Base-by-base conservation (phyloP, 2,888 invertebrate species). In the Scaptomyza cyrtandrae region DNA sequence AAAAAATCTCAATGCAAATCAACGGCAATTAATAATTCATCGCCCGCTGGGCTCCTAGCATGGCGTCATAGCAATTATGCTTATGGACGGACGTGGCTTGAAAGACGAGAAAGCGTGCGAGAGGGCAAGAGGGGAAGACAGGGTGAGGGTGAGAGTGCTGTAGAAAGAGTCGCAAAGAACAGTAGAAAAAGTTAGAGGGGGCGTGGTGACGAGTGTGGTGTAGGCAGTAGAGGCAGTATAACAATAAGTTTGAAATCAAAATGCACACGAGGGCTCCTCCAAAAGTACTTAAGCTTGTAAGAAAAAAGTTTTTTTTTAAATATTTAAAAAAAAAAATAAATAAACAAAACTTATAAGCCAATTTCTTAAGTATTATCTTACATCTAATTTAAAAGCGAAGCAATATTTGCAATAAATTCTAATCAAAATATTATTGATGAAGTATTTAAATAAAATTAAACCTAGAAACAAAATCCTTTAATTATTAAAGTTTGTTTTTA, bases 11-110 rank as follows among this genome's bases (percentile, higher is more conserved):
- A 85, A 86, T 85, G 88, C 84, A 86, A 86, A 86, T 86, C 85
- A 86, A 86, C 79, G 78, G 83, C 86, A 86, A 86, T 86, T 86
- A 86, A 86, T 86, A 86, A 86, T 86, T 86, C 86, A 88, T 78
- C 72, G 79, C 84, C 81, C 79, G 85, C 78, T 79, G 86, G 86
- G 80, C 68, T 69, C 55, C 71, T 62, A 49, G 45, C 67, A 72
- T 73, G 72, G 77, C 82, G 66, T 79, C 77, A 79, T 68, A 60
- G 78, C 88, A 86, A 88, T 83, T 83, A 86, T 71, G 60, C 16
- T 41, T 52, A 43, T 48, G 52, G 44, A 16, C 39, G 52, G 41
- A 16, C 39, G 24, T n/a, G n/a, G 14, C 9, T 10, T 19, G 50
- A 29, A 37, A 37, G 6, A 4, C 4, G 35, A 14, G 14, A 33